Conservation (phyloP, 2,113 vertebrate species). For the Gorsachius goisagi region DNA sequence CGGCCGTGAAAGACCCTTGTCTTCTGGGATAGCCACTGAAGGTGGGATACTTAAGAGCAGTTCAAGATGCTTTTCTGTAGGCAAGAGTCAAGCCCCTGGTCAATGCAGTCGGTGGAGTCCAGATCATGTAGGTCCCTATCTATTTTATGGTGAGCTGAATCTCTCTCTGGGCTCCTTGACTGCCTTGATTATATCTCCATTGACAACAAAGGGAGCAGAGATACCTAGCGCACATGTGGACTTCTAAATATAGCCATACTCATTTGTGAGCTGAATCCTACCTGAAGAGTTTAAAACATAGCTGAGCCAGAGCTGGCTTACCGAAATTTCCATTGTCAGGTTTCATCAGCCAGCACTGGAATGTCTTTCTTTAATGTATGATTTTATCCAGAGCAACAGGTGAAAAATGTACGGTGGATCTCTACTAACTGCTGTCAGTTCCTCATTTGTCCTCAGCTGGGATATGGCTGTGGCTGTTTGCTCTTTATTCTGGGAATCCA, state of each 20-base stretch:
- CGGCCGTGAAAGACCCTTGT: not conserved
- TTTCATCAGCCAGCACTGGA: not conserved
- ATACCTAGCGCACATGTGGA: accelerated
- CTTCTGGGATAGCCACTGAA: not conserved
- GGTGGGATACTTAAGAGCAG: not conserved
- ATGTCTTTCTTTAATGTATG: not conserved
- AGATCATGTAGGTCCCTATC: not conserved
- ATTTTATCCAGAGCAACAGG: not conserved
- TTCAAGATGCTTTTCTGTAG: not conserved
- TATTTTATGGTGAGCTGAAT: not conserved
- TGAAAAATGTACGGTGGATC: not conserved
- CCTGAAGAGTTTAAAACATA: not conserved
- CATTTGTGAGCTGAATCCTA: not conserved
- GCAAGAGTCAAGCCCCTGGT: not conserved
- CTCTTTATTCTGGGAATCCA: not conserved
- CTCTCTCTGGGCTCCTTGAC: not conserved
- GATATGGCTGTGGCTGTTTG: not conserved
- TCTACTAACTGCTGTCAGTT: not conserved
- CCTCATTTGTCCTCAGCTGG: not conserved
- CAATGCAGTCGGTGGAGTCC: not conserved
- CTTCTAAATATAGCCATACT: not conserved
- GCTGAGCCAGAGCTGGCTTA: not conserved
- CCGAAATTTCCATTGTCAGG: not conserved
- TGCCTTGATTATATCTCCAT: not conserved
- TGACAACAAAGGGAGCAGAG: not conserved